Conservation (phyloP, 2,888 invertebrate species). For the Bugula neritina region DNA sequence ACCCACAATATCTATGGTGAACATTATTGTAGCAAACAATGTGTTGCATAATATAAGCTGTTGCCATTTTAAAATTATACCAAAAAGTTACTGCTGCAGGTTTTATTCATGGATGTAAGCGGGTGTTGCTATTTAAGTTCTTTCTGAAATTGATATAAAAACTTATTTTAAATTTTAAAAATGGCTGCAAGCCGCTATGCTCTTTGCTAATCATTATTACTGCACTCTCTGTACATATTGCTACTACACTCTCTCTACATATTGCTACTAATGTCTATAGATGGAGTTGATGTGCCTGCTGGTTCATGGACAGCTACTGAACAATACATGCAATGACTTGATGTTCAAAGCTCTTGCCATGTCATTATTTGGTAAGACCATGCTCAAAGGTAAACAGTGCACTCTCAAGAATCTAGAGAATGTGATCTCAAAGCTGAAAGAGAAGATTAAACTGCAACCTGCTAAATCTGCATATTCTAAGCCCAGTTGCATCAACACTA, state of each 20-base stretch:
- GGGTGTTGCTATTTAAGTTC: background rate
- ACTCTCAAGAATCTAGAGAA: background rate
- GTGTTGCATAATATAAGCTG: background rate
- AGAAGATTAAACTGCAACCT: background rate
- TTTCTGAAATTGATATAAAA: background rate
- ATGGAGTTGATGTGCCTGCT: constrained; percentile 71
- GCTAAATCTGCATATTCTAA: background rate
- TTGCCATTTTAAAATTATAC: background rate
- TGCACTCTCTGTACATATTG: too few relatives aligned
- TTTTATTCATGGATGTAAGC: too few relatives aligned
- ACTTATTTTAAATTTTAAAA: background rate
- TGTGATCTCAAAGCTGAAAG: background rate
- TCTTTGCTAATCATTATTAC: too few relatives aligned
- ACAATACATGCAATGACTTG: constrained; percentile 50
- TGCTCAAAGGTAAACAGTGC: constrained; percentile 12
- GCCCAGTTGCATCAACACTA: background rate
- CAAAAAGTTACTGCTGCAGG: too few relatives aligned
- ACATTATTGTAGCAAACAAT: background rate
- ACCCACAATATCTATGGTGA: too few relatives aligned
- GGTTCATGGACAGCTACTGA: constrained; percentile 70
- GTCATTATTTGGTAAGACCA: constrained; percentile 59
- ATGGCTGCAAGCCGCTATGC: background rate
- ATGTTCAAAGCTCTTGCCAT: constrained; percentile 65
- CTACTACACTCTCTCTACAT: too few relatives aligned
- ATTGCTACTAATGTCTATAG: constrained; percentile 34